Conservation (phyloP, 2,888 invertebrate species). For the Andrena praecox region DNA sequence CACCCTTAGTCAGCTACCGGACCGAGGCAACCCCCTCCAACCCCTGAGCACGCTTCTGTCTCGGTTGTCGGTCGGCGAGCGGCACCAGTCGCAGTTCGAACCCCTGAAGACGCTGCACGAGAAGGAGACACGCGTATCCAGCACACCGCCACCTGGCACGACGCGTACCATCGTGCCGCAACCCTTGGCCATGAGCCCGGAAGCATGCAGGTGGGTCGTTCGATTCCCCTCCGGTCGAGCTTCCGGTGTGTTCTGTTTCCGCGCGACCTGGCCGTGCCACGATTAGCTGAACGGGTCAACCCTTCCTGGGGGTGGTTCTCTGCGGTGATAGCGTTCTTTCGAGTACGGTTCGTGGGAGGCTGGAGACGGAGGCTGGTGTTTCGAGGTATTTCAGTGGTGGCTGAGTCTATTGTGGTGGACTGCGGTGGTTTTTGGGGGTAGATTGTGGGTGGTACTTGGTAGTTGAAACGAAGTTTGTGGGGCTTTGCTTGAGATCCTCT, state of each 20-base stretch:
- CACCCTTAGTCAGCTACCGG: constrained; percentile 50
- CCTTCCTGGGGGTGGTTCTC: background rate
- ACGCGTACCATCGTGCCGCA: constrained; percentile 66
- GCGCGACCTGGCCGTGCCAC: background rate
- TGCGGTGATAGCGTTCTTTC: background rate
- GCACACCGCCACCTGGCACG: constrained; percentile 36
- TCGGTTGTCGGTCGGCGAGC: constrained; percentile 51
- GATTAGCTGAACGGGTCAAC: background rate
- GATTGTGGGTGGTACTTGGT: too few species aligned
- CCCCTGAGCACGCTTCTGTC: constrained; percentile 74
- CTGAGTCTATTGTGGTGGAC: too few species aligned
- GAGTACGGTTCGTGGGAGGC: background rate
- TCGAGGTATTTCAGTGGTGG: too few species aligned
- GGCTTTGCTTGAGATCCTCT: too few species aligned
- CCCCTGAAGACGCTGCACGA: constrained; percentile 52
- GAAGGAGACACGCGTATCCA: constrained; percentile 29
- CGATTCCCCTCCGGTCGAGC: background rate
- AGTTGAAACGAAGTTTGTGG: too few species aligned
- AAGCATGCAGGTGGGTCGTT: constrained; percentile 82
- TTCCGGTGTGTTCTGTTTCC: constrained; percentile 7
- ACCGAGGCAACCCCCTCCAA: constrained; percentile 52
- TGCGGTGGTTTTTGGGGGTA: too few species aligned
- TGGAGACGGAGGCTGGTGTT: too few species aligned
- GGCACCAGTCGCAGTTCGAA: constrained; percentile 68
- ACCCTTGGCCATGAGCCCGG: constrained; percentile 78